These are phyloP conservation scores for Alsophila aescularia DNA, from an alignment of 2,888 invertebrate species.

Conservation along the genomic window DNA sequence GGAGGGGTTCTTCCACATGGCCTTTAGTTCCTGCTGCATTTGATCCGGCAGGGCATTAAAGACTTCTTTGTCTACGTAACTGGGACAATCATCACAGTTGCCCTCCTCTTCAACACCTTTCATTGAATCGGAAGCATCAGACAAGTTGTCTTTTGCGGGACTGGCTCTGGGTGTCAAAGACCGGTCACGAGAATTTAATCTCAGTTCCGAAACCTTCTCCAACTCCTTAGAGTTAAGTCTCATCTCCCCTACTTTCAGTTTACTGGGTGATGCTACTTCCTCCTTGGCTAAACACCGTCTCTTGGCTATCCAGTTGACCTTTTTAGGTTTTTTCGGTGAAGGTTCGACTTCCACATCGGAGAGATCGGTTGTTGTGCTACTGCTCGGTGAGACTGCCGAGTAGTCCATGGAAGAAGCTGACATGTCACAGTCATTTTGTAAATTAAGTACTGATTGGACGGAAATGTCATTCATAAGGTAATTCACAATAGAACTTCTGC, in stretches of 20 bases:
- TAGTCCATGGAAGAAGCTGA: conserved; percentile 78
- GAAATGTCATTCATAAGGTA: conserved; percentile 91
- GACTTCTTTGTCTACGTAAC: conserved; percentile 87
- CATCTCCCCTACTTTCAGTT: conserved; percentile 87
- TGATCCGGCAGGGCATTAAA: conserved; percentile 89
- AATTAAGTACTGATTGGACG: conserved; percentile 89
- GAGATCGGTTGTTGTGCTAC: conserved; percentile 83
- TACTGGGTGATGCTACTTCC: conserved; percentile 87
- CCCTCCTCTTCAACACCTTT: conserved; percentile 68
- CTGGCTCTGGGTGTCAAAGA: conserved; percentile 77
- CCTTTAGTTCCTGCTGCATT: conserved; percentile 89
- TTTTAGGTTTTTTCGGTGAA: conserved; percentile 89
- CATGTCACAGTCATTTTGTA: conserved; percentile 84
- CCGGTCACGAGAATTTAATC: conserved; percentile 74
- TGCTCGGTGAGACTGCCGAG: conserved; percentile 76
- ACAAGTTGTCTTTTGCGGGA: conserved; percentile 73
- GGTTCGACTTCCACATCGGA: conserved; percentile 89
- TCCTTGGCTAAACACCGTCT: conserved; percentile 76
- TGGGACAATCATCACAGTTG: conserved; percentile 84
- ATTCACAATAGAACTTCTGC: conserved; percentile 89
- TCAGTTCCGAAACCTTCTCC: conserved; percentile 81
- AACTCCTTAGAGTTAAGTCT: conserved; percentile 86
- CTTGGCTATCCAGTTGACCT: conserved; percentile 80
- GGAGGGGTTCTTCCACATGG: conserved; percentile 86
- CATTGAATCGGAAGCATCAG: conserved; percentile 72